Evolutionary conservation across 2,113 vertebrate species (phyloP), one percentile per base, ranked within the genome.

Genomic region (Pluvianellus socialis): DNA sequence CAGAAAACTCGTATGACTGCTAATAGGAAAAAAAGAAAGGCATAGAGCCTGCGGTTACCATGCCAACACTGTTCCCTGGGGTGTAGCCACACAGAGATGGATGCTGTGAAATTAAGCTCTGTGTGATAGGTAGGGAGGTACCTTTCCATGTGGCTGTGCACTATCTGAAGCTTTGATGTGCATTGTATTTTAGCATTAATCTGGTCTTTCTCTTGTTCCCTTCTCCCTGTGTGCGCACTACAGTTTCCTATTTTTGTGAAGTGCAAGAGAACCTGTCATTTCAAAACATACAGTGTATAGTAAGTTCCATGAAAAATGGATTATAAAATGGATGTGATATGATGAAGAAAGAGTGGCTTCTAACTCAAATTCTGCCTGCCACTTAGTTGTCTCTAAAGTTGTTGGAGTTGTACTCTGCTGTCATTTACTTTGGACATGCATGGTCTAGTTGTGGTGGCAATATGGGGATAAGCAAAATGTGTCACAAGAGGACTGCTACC

Each of bases 1-100:
- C 79, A 79, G 89, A 96, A 95, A 96, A 67, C 45, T 80, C 38
- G 12, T 87, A 65, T 94, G 91, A 81, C 49, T 82, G 90, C 18
- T 76, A 95, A 95, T 73, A 90, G 86, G 92, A 44, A 86, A 83
- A 28, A 63, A 85, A 66, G 18, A 28, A 86, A 96, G 95, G 71
- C 70, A 74, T 68, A 38, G 92, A 96, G 95, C 92, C 91, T 95
- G 68, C 66, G 5, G 98, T 98, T 98, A 94, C 98, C 96, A 98
- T 98, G 97, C 92, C 98, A 98, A 98, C 98, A 24, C 75, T 90
- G n/a, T 77, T 97, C 88, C 85, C 73, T 42, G 27, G 90, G 81
- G 91, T 87, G 92, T 84, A 94, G 86, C 93, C 91, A 84, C 89
- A 92, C 81, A 97, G 97, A 95, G 91, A 72, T 71, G 89, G 96